Evolutionary conservation across 2,888 invertebrate species (phyloP).

Genomic region (Aquatica leii): DNA sequence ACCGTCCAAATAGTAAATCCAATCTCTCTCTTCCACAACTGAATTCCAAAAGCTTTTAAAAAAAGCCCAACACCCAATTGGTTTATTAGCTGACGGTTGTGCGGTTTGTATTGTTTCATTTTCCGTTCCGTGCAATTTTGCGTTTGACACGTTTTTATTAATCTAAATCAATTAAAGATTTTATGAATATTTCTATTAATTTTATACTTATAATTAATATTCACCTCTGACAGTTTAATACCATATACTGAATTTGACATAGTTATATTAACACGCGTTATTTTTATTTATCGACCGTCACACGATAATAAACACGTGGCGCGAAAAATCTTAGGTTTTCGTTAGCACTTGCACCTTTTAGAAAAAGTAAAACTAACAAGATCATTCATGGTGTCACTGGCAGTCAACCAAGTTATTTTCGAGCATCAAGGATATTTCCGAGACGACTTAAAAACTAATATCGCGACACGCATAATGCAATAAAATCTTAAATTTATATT

Average conservation of each 20-base stretch:
- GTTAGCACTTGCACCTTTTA: neutral
- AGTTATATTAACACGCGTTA: too few relatives aligned
- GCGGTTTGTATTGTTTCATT: neutral
- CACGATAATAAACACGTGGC: neutral
- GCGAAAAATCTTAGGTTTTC: too few relatives aligned
- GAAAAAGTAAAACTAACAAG: constrained; percentile 38
- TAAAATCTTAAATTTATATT: neutral
- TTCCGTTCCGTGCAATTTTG: neutral
- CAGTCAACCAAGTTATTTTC: constrained; percentile 51
- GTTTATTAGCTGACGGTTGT: neutral
- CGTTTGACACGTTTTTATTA: neutral
- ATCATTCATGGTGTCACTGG: constrained; percentile 50
- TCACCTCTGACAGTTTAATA: too few relatives aligned
- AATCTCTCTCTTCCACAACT: constrained; percentile 15
- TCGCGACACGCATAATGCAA: neutral
- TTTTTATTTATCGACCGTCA: too few relatives aligned
- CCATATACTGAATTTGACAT: too few relatives aligned
- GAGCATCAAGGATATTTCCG: constrained; percentile 23
- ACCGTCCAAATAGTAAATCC: constrained; percentile 4
- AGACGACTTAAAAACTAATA: neutral
- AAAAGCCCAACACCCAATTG: neutral
- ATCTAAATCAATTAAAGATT: too few relatives aligned
- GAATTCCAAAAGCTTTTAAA: constrained; percentile 16
- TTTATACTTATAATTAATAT: too few relatives aligned
- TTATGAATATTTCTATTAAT: too few relatives aligned